phyloP scores from a whole-genome alignment of 92 coral and sea anemone genomes.

The Scolanthus callimorphus region DNA sequence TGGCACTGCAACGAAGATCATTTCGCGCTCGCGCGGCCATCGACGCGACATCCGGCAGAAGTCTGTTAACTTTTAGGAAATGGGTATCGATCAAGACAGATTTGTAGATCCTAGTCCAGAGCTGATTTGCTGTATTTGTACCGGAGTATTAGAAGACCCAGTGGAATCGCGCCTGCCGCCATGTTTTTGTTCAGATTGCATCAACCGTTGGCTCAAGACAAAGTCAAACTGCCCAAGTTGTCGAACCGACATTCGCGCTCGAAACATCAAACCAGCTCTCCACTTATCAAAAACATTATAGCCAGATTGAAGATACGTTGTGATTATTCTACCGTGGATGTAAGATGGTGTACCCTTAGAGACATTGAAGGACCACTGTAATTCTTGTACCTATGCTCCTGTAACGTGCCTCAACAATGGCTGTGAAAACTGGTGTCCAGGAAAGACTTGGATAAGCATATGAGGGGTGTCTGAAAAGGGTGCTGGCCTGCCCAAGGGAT shows the following conservation, averaged over 20 bases:
- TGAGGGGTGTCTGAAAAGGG: no score
- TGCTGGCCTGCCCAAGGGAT: no score
- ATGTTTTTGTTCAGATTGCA: constrained; percentile 55
- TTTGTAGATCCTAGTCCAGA: constrained; percentile 38
- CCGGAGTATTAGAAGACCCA: constrained; percentile 55
- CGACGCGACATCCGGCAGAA: no score
- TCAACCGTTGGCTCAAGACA: constrained; percentile 28
- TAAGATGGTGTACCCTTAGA: constrained; percentile 31
- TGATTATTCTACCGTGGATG: constrained; percentile 17
- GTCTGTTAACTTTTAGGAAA: constrained; percentile 1
- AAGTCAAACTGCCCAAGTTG: constrained; percentile 56
- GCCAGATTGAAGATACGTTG: constrained; percentile 45
- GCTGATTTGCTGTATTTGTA: constrained; percentile 57
- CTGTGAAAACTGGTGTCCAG: constrained; percentile 26
- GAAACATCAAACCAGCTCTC: constrained; percentile 41
- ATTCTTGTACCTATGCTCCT: constrained; percentile 30
- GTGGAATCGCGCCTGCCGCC: constrained; percentile 57
- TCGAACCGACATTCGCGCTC: constrained; percentile 21
- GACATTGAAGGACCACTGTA: constrained; percentile 22
- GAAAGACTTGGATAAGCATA: constrained; percentile 28
- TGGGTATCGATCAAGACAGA: constrained; percentile 59
- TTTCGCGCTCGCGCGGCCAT: no score
- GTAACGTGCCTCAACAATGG: constrained; percentile 37
- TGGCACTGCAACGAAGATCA: no score
- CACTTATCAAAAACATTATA: constrained; percentile 42